Evolutionary conservation across 2,888 invertebrate genomes (phyloP), one percentile per base, ranked within the genome.

Genomic region (Eumerus sabulonum): DNA sequence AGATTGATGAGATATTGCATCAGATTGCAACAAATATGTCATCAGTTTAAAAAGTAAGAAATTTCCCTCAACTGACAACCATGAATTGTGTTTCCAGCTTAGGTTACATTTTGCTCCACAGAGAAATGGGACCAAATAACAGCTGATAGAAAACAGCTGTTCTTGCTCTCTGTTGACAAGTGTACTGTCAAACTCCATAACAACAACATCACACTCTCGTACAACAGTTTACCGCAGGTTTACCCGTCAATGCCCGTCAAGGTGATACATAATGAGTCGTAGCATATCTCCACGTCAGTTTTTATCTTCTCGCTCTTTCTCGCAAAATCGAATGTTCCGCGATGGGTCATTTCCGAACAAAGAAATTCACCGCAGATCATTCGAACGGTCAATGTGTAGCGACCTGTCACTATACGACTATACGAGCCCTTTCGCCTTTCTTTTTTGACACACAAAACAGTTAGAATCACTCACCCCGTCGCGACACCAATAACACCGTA

Each of bases 241-340:
- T n/a, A n/a, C n/a, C n/a, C n/a, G n/a, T n/a, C n/a, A n/a, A n/a
- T n/a, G n/a, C n/a, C n/a, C n/a, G 53, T 36, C 11, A n/a, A 11
- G 36, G 38, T 38, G 27, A 38, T 1, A 17, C 1, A 19, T 13
- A 4, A 1, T 9, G 50, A 42, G 44, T 59, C 57, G 81, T 76
- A 82, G 71, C 76, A 76, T 19, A 47, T 27, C 45, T 16, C 56
- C 44, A 57, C 67, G 74, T 64, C 63, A 74, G 12, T 71, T 12
- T 16, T 35, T 40, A 27, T 76, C 35, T 17, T 27, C 84, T 82
- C 82, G 85, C 87, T 85, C 86, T 76, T 82, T 87, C 85, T 83
- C 63, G 48, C 86, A 86, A 86, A 87, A 87, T 87, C 88, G 85
- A 84, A 87, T 84, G 88, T 85, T 85, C n/a, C n/a, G n/a, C n/a